phyloP scores from a whole-genome alignment of 2,797 vertebrate genomes.

The Acrocephalus scirpaceus region DNA sequence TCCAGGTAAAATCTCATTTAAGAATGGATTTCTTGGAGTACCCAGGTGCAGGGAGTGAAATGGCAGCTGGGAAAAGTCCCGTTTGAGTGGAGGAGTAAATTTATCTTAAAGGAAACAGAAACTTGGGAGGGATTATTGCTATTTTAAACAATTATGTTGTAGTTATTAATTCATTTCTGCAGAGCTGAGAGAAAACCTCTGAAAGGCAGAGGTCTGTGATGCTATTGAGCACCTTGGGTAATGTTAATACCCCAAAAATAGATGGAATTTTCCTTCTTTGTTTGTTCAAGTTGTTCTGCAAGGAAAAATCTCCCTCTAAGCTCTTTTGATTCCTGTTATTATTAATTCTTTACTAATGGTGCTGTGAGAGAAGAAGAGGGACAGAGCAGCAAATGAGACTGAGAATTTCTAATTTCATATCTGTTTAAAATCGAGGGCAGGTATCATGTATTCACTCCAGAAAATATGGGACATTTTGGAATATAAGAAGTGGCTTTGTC shows the following conservation, averaged over 20 bases:
- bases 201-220: neutral
- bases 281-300: neutral
- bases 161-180: neutral
- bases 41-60: neutral
- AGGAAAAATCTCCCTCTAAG: neutral
- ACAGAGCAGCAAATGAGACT: neutral
- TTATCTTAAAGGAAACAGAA: neutral
- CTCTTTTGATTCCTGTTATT: neutral
- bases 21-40: neutral
- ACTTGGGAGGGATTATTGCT: neutral
- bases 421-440: neutral
- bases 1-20: neutral
- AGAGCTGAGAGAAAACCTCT: neutral
- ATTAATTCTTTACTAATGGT: neutral
- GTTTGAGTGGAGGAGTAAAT: neutral
- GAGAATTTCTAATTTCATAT: neutral
- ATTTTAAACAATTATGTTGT: neutral
- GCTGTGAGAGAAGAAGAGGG: neutral
- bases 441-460: accelerated
- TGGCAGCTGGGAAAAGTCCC: neutral
- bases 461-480: neutral
- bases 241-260: neutral
- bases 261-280: neutral
- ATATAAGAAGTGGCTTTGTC: neutral
- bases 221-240: neutral